These are phyloP conservation scores for Caenorhabditis japonica DNA, from an alignment of 2,888 invertebrate species.

Conservation along the genomic window DNA sequence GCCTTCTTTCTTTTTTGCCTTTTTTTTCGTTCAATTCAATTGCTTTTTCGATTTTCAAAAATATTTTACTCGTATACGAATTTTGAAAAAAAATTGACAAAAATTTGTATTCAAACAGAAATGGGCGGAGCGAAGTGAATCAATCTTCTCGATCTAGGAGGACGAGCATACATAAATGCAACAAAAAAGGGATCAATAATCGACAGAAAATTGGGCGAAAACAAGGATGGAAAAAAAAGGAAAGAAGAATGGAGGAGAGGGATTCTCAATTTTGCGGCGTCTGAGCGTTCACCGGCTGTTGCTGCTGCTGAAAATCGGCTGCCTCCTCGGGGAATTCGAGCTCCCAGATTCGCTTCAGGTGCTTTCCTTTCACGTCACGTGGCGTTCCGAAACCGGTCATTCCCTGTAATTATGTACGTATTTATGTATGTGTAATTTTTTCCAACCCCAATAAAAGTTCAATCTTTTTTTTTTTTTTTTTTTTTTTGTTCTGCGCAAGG, in stretches of 20 bases:
- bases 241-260: neutral
- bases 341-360: constrained; percentile 77
- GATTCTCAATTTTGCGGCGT: constrained; percentile 36
- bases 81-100: neutral
- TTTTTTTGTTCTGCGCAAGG: too few species aligned
- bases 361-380: constrained; percentile 77
- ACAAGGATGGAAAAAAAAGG: constrained; percentile 40
- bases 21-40: neutral
- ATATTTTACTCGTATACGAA: constrained; percentile 25
- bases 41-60: constrained; percentile 1
- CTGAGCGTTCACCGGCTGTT: constrained; percentile 49
- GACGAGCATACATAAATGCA: too few species aligned
- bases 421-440: neutral
- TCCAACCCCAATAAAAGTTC: neutral
- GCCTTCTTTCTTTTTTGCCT: neutral
- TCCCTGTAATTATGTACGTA: constrained; percentile 58
- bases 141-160: too few species aligned
- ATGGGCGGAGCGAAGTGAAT: too few species aligned
- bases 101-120: neutral
- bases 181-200: constrained; percentile 38
- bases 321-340: constrained; percentile 77
- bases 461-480: neutral
- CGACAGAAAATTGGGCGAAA: neutral
- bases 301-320: constrained; percentile 56
- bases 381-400: constrained; percentile 77